Evolutionary conservation across 2,797 vertebrate species (phyloP).

Genomic region (Ibycter americanus): DNA sequence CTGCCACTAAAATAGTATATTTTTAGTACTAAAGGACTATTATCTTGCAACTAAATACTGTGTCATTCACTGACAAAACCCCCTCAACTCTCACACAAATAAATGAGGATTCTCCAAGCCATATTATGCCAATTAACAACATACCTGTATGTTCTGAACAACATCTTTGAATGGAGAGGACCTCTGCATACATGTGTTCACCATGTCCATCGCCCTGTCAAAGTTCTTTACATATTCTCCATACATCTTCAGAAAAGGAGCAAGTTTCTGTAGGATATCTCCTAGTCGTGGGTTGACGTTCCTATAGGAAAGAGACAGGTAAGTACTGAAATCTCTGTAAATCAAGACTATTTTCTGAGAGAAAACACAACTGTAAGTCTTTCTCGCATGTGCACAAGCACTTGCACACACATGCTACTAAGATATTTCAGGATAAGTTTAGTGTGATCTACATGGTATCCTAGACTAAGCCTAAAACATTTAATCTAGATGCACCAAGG

Average conservation of each 20-base stretch:
- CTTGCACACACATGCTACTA: neutral
- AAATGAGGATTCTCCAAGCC: neutral
- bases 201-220: slow-evolving; percentile 92
- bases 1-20: neutral
- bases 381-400: neutral
- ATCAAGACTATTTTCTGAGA: neutral
- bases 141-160: slow-evolving; percentile 91
- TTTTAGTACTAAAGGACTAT: neutral
- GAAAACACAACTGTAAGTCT: neutral
- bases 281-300: slow-evolving; percentile 90
- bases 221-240: slow-evolving; percentile 99
- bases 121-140: neutral
- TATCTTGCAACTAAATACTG: neutral
- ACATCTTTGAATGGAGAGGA: slow-evolving; percentile 90
- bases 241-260: slow-evolving; percentile 99
- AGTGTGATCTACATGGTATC: neutral
- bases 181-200: slow-evolving; percentile 91
- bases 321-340: neutral
- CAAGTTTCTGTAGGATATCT: slow-evolving; percentile 96
- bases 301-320: slow-evolving; percentile 73
- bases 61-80: too few species aligned
- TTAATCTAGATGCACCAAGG: neutral
- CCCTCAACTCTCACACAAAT: neutral
- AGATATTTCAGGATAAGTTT: neutral
- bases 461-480: neutral